These are phyloP conservation scores for Darevskia nairensis DNA, from an alignment of 2,797 vertebrate genomes.

Conservation along the genomic window DNA sequence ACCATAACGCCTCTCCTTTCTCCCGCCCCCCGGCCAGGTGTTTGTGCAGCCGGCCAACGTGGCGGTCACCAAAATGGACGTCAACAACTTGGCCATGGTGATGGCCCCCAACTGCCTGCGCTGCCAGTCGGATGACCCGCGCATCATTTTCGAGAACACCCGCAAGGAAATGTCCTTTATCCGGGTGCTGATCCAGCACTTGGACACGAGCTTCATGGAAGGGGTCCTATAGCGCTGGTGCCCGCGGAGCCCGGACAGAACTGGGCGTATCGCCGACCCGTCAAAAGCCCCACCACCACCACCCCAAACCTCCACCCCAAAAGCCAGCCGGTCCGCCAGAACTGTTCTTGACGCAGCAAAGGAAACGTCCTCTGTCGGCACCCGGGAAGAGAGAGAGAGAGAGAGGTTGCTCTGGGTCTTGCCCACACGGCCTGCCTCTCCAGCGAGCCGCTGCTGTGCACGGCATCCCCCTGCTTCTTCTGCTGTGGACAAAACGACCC, in stretches of 20 bases:
- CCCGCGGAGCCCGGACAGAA: background rate
- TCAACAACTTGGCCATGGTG: conserved; percentile 97
- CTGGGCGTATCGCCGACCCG: background rate
- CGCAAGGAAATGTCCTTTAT: conserved; percentile 98
- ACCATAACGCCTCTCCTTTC: too few relatives aligned
- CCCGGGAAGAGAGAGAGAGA: background rate
- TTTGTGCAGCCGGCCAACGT: conserved; percentile 94
- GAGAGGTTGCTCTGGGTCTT: background rate
- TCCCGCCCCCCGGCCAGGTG: conserved; percentile 77
- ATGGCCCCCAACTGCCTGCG: conserved; percentile 98
- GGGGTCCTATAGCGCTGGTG: conserved; percentile 88
- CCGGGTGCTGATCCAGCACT: conserved; percentile 92
- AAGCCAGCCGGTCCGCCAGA: background rate
- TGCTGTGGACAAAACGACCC: background rate
- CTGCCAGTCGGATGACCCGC: conserved; percentile 93
- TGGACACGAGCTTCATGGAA: conserved; percentile 98
- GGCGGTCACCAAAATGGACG: conserved; percentile 95
- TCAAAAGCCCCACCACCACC: background rate
- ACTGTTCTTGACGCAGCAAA: background rate
- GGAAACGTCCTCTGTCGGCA: background rate
- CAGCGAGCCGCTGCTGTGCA: too few relatives aligned
- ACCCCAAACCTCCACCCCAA: background rate
- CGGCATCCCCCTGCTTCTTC: background rate
- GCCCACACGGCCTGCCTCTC: background rate
- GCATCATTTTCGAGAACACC: conserved; percentile 96